phyloP scores from a whole-genome alignment of 1,140 invertebrate species.

The Teleopsis dalmanni region DNA sequence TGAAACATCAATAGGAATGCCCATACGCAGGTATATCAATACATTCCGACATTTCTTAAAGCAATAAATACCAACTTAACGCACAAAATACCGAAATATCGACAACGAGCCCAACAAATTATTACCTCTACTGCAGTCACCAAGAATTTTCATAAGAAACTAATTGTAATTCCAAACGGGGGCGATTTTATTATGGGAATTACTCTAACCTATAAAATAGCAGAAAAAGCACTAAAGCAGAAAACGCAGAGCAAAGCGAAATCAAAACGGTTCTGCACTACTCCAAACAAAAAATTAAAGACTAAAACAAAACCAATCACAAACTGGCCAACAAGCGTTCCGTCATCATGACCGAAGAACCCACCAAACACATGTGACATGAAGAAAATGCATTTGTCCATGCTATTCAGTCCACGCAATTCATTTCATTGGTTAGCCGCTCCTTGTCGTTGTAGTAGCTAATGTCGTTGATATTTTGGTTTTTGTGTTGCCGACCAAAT shows the following conservation, averaged over 20 bases:
- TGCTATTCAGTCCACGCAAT: too few species aligned
- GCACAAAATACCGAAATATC: slow-evolving; percentile 44
- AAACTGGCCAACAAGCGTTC: too few species aligned
- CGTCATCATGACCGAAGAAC: too few species aligned
- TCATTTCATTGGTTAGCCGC: too few species aligned
- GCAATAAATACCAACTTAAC: slow-evolving; percentile 46
- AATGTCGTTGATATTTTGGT: background rate
- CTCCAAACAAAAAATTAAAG: background rate
- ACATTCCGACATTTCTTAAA: slow-evolving; percentile 43
- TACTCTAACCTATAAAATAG: slow-evolving; percentile 1
- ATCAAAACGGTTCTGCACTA: slow-evolving; percentile 1
- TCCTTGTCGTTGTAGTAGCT: background rate
- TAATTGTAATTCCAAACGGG: slow-evolving; percentile 45
- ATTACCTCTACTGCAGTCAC: too few species aligned
- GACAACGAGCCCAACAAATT: too few species aligned
- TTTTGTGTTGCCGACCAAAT: slow-evolving; percentile 8
- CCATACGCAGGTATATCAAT: too few species aligned
- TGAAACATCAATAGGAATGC: too few species aligned
- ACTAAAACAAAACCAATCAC: too few species aligned
- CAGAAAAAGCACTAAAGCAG: background rate
- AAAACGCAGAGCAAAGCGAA: background rate
- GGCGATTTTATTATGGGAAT: slow-evolving; percentile 40
- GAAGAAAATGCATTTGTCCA: too few species aligned
- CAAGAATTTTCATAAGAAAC: slow-evolving; percentile 18
- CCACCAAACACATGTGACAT: too few species aligned